Base-by-base conservation (phyloP, 2,113 vertebrate species). In the Tiliqua scincoides region DNA sequence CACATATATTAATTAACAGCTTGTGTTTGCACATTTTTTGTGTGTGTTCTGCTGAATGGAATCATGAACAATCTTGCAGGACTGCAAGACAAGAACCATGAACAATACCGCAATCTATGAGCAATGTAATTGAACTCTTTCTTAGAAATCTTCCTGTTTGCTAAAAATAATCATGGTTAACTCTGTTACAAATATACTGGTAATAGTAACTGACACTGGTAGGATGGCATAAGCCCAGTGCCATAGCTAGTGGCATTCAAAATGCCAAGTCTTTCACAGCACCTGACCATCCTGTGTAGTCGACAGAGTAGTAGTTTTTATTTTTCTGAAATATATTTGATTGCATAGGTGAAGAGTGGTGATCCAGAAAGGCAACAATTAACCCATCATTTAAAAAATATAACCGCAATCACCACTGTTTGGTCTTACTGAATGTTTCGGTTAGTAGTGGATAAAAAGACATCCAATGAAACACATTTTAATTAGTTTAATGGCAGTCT, bases 401-500 rank as follows among this genome's bases (percentile, higher is more conserved):
- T 32, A 71, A 0, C n/a, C 32, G 25, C 54, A 70, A 30, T 32
- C 88, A 27, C 62, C 37, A 86, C 88, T 63, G 75, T 7, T 54
- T 76, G 85, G 48, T 82, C 79, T 84, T 84, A 81, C 1, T 11
- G 76, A 1, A 87, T 75, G 83, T 84, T 94, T 83, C 84, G 68
- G 75, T 82, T 90, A 57, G 35, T 79, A 70, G 43, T 6, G 8
- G 2, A 84, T 91, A 79, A 59, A 67, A 93, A 93, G 85, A 12
- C 74, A 84, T 54, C 25, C 75, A 82, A 32, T 32, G n/a, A 79
- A 85, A 70, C 17, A 78, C 73, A 70, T 85, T 94, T 90, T 82
- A 88, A 91, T 95, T 94, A 30, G 23, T 82, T 80, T 85, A 68
- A 79, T 82, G 75, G 79, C 87, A 88, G 70, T 25, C 21, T 85